Conservation (phyloP, 1,140 invertebrate species). For the Ceratina calcarata region DNA sequence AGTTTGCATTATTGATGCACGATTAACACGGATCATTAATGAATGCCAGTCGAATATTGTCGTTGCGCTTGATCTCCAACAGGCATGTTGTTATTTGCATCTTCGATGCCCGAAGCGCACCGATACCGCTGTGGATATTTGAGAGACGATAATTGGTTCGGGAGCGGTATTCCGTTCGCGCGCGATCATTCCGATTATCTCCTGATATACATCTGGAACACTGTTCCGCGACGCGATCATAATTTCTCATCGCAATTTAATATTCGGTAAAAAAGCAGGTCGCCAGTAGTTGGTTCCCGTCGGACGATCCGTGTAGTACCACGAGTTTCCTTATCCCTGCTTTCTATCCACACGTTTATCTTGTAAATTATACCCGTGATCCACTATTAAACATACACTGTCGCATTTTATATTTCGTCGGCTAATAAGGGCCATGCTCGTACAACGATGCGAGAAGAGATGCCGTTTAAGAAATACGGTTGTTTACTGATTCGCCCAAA, state of each 20-base stretch:
- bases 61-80: not conserved
- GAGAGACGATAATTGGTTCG: slow-evolving; percentile 59
- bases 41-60: slow-evolving; percentile 10
- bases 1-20: not conserved
- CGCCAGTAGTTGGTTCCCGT: slow-evolving; percentile 19
- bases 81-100: slow-evolving; percentile 42
- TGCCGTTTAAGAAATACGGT: not conserved
- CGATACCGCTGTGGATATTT: slow-evolving; percentile 53
- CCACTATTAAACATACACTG: not conserved
- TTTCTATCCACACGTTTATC: slow-evolving; percentile 49
- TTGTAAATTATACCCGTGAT: slow-evolving; percentile 39
- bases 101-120: slow-evolving; percentile 38
- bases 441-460: not conserved
- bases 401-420: slow-evolving; percentile 15
- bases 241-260: slow-evolving; percentile 53
- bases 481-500: slow-evolving; percentile 3
- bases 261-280: slow-evolving; percentile 54
- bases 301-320: slow-evolving; percentile 2
- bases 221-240: slow-evolving; percentile 22
- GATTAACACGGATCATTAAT: not conserved
- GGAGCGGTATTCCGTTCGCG: slow-evolving; percentile 54
- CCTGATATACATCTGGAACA: slow-evolving; percentile 46
- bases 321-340: slow-evolving; percentile 17
- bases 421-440: not conserved
- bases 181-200: slow-evolving; percentile 54